These are phyloP conservation scores for Oithona nana DNA, from an alignment of 2,888 invertebrate genomes.

Conservation along the genomic window DNA sequence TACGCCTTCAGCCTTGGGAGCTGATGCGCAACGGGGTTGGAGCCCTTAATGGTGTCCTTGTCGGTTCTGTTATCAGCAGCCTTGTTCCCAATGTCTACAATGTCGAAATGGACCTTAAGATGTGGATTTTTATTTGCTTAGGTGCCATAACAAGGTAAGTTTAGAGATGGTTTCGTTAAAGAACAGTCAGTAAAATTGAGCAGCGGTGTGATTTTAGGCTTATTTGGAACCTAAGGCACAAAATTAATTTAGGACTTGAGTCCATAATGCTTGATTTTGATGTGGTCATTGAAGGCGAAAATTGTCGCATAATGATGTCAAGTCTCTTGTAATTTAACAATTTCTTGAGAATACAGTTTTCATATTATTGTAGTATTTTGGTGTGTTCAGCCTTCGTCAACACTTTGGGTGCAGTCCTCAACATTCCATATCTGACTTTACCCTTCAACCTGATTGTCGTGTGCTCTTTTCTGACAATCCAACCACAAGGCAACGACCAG, in stretches of 20 bases:
- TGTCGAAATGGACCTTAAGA: background rate
- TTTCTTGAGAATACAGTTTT: too few relatives aligned
- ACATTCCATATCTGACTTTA: constrained; percentile 13
- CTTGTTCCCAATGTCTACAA: background rate
- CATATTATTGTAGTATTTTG: constrained; percentile 11
- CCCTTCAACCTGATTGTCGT: constrained; percentile 12
- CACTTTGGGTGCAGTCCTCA: background rate
- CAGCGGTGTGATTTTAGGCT: too few relatives aligned
- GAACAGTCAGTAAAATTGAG: too few relatives aligned
- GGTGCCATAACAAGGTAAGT: constrained; percentile 9
- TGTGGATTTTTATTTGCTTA: constrained; percentile 7
- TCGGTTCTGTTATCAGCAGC: constrained; percentile 2
- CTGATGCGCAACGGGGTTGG: constrained; percentile 2
- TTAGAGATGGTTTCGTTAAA: too few relatives aligned
- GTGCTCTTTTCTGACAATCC: background rate
- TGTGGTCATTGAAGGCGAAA: too few relatives aligned
- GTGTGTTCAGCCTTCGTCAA: background rate
- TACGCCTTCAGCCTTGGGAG: constrained; percentile 7
- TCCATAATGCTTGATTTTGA: too few relatives aligned
- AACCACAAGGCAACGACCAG: background rate
- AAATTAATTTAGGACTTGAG: too few relatives aligned
- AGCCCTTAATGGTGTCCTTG: constrained; percentile 8
- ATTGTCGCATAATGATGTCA: too few relatives aligned
- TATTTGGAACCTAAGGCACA: too few relatives aligned
- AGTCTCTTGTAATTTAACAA: too few relatives aligned